Base-by-base conservation (phyloP, 2,113 vertebrate species). In the Ciconia stormi region DNA sequence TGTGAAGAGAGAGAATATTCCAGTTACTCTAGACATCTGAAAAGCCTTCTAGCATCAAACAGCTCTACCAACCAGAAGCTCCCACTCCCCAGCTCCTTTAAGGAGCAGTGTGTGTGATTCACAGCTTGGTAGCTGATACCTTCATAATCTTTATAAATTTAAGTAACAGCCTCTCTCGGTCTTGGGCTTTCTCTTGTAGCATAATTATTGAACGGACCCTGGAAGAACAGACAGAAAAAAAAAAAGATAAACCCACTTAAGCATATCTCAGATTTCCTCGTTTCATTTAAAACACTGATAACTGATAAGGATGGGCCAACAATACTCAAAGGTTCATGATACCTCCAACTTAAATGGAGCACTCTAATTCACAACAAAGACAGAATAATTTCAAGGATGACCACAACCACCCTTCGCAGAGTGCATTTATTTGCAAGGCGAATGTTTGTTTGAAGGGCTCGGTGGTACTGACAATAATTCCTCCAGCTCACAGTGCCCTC, bases 121-220 rank as follows among this genome's bases (percentile, higher is more conserved):
- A 47, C 20, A 58, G 65, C 47, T 38, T 38, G 38, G 38, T 38
- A 38, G 71, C 29, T 0, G 22, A 47, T 88, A 99, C 99, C 99
- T 99, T 99, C 99, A 99, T 99, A 97, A 99, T 99, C 96, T 99
- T 99, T 96, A 99, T 99, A 96, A 99, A 99, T 96, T 99, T 99
- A 65, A 99, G 98, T 70, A 99, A 99, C 92, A 99, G 98, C 95
- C 99, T 99, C 90, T 99, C 99, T 83, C 99, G 85, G 97, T 99
- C 99, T 96, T 99, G 99, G 62, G 99, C 99, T 96, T 99, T 99
- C 97, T 99, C 99, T 97, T 99, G 99, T 69, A 99, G 98, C 98
- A 99, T 99, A 95, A 99, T 99, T 93, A 99, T 98, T 25, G 99
- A 99, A 56, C 99, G 99, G 78, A 99, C 99, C 99, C 99, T 99